Conservation (phyloP, 2,113 vertebrate species). For the Chunga burmeisteri region DNA sequence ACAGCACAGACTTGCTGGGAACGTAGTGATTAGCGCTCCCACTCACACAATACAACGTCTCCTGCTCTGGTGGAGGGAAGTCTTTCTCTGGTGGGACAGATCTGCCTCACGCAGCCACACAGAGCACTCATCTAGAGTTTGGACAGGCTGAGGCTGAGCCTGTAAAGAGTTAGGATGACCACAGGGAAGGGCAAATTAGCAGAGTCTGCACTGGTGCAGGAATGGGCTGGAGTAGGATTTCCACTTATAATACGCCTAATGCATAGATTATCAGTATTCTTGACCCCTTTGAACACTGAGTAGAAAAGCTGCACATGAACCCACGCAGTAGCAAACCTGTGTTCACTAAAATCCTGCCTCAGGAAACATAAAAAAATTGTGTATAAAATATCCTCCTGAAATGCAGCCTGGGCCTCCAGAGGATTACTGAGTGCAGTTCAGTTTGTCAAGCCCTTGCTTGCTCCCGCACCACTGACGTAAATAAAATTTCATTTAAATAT, state of each 20-base stretch:
- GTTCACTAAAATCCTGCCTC: neutral
- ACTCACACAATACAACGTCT: neutral
- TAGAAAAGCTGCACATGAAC: neutral
- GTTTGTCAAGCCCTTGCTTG: neutral
- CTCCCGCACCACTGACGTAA: neutral
- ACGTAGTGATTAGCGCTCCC: neutral
- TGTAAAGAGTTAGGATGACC: neutral
- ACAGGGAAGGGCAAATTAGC: neutral
- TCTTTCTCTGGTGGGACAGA: neutral
- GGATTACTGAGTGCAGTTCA: neutral
- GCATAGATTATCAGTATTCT: neutral
- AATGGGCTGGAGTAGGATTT: neutral
- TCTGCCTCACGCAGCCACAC: neutral
- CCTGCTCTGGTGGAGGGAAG: neutral
- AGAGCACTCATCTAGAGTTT: neutral
- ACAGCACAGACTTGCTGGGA: neutral
- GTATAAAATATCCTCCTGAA: neutral
- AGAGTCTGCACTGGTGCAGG: fast-evolving
- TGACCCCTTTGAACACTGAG: neutral
- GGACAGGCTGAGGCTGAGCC: neutral
- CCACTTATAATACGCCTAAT: neutral
- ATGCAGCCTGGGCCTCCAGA: neutral
- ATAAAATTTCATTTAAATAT: neutral
- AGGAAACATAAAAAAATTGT: neutral
- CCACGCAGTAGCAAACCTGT: neutral